Conservation (phyloP, 2,797 vertebrate species). For the Arnoldichthys spilopterus region DNA sequence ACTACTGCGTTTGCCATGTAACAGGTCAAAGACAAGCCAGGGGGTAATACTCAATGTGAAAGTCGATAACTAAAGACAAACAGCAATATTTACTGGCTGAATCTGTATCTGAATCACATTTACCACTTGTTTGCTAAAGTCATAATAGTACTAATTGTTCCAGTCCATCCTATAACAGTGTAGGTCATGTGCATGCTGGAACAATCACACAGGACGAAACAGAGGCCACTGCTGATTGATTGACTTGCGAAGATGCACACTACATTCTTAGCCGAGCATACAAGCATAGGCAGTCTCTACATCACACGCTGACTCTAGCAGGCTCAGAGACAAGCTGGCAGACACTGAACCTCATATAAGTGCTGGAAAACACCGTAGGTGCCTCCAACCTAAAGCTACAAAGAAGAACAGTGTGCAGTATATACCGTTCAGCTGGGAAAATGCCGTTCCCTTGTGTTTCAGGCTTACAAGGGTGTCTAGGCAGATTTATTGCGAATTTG, state of each 20-base stretch:
- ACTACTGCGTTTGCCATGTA: slow-evolving; percentile 18
- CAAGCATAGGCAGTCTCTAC: slow-evolving; percentile 16
- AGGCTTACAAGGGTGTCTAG: slow-evolving; percentile 51
- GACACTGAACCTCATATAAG: neutral
- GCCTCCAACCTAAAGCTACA: slow-evolving; percentile 11
- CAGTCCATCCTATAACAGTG: neutral
- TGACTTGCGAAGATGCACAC: neutral
- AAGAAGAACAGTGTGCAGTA: slow-evolving; percentile 14
- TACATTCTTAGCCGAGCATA: slow-evolving; percentile 30
- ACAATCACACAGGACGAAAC: slow-evolving; percentile 25
- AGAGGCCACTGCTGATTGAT: slow-evolving; percentile 17
- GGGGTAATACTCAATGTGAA: neutral
- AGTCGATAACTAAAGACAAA: slow-evolving; percentile 11
- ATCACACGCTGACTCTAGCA: neutral
- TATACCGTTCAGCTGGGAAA: slow-evolving; percentile 32
- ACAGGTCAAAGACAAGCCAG: slow-evolving; percentile 8
- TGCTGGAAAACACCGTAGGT: slow-evolving; percentile 6
- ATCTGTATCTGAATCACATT: slow-evolving; percentile 10
- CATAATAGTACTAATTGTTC: slow-evolving; percentile 15
- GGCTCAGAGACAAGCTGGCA: neutral
- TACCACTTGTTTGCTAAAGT: slow-evolving; percentile 5
- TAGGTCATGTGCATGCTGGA: slow-evolving; percentile 29
- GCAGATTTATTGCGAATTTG: slow-evolving; percentile 70
- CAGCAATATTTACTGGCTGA: slow-evolving; percentile 17
- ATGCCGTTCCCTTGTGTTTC: slow-evolving; percentile 42